Conservation (phyloP, 2,797 vertebrate species). For the Picus viridis region DNA sequence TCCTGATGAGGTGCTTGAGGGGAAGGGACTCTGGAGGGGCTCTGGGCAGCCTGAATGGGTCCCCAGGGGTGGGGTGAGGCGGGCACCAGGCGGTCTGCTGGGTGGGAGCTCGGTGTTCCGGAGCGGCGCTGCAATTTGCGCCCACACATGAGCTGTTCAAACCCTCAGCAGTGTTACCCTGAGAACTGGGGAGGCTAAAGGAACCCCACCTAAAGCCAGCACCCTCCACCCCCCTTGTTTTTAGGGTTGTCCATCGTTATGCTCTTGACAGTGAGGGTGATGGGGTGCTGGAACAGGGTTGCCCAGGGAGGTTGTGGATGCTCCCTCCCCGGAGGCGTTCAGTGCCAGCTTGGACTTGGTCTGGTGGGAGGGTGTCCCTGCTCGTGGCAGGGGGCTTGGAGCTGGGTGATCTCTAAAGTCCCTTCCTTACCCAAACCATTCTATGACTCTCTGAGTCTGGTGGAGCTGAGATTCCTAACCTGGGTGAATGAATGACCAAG, state of each 20-base stretch:
- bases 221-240: background rate
- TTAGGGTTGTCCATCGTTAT: background rate
- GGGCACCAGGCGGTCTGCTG: slow-evolving; percentile 15
- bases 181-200: background rate
- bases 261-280: too few relatives aligned
- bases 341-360: too few relatives aligned
- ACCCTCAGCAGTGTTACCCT: slow-evolving; percentile 15
- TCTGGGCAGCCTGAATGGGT: slow-evolving; percentile 25
- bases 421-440: too few relatives aligned
- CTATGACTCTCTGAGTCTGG: background rate
- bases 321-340: too few relatives aligned
- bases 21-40: background rate
- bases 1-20: background rate
- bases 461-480: background rate
- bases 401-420: too few relatives aligned
- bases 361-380: too few relatives aligned
- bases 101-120: slow-evolving; percentile 37
- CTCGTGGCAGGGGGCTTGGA: too few relatives aligned
- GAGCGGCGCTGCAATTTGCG: slow-evolving; percentile 44
- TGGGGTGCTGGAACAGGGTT: too few relatives aligned
- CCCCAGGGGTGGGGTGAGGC: background rate
- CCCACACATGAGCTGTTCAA: slow-evolving; percentile 62
- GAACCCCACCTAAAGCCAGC: background rate
- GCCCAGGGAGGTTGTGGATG: too few relatives aligned
- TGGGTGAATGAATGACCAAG: background rate